phyloP scores from a whole-genome alignment of 2,797 vertebrate genomes.

The Artibeus jamaicensis region DNA sequence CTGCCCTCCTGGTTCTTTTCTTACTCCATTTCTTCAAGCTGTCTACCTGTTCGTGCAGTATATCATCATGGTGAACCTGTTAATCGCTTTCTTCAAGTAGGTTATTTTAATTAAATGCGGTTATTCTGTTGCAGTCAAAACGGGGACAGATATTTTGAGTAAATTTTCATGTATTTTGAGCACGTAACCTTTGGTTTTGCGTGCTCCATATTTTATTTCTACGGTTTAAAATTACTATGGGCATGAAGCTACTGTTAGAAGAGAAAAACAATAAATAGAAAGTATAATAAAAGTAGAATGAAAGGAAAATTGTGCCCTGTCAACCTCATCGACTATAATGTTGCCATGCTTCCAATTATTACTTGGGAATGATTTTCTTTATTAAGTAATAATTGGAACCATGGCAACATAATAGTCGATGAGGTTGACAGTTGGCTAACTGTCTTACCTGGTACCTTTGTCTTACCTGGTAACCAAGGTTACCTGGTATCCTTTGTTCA shows the following conservation, averaged over 20 bases:
- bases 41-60: slow-evolving; percentile 98
- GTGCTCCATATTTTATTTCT: background rate
- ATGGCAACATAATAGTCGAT: too few relatives aligned
- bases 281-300: background rate
- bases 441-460: too few relatives aligned
- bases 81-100: slow-evolving; percentile 99
- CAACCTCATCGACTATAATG: too few relatives aligned
- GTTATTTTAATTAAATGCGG: slow-evolving; percentile 59
- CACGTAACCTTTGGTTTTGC: background rate
- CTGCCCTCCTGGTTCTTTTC: slow-evolving; percentile 93
- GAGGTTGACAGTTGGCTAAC: too few relatives aligned
- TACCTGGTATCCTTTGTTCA: background rate
- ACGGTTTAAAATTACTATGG: background rate
- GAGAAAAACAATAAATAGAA: background rate
- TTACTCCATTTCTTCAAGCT: slow-evolving; percentile 93
- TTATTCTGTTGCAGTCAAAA: slow-evolving; percentile 14
- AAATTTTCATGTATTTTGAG: background rate
- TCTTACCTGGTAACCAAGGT: too few relatives aligned
- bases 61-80: slow-evolving; percentile 98
- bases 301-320: background rate
- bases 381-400: background rate
- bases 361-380: too few relatives aligned
- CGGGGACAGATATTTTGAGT: background rate
- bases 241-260: background rate
- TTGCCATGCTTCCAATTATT: too few relatives aligned